A percentile compares a stretch with the other conserved stretches of the same genome.
Evolutionary conservation across 2,113 vertebrate genomes (phyloP).

Genomic region (Podilymbus podiceps): DNA sequence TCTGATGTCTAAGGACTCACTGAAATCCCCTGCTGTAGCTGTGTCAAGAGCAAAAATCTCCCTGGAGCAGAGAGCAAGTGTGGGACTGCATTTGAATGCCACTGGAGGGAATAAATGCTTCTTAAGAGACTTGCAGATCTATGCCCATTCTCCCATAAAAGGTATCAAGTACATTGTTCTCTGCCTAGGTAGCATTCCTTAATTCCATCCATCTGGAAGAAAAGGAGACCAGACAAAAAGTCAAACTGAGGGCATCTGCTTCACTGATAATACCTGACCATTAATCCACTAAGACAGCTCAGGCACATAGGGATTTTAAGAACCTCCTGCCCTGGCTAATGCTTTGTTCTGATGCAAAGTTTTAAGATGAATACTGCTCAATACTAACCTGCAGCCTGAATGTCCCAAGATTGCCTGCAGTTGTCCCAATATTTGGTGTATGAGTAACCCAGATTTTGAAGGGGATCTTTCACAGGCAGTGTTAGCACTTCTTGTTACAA

Average conservation of each 20-base stretch:
- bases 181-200: slow-evolving; percentile 1
- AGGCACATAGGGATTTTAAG: neutral
- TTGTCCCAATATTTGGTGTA: neutral
- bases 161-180: neutral
- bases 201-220: slow-evolving; percentile 9
- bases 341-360: neutral
- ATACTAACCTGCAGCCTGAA: neutral
- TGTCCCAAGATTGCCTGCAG: neutral
- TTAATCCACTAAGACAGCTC: slow-evolving; percentile 14
- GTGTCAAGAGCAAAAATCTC: neutral
- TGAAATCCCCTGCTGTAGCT: neutral
- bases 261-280: slow-evolving; percentile 8
- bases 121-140: neutral
- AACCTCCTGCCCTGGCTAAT: neutral
- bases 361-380: neutral
- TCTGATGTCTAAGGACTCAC: neutral
- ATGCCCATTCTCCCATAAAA: slow-evolving; percentile 5
- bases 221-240: slow-evolving; percentile 11
- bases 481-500: neutral
- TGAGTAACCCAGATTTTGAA: neutral
- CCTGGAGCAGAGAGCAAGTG: neutral
- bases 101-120: neutral
- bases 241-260: neutral
- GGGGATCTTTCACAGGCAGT: neutral
- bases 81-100: neutral